Base-by-base conservation (phyloP, 2,888 invertebrate genomes). In the Diploptera punctata region DNA sequence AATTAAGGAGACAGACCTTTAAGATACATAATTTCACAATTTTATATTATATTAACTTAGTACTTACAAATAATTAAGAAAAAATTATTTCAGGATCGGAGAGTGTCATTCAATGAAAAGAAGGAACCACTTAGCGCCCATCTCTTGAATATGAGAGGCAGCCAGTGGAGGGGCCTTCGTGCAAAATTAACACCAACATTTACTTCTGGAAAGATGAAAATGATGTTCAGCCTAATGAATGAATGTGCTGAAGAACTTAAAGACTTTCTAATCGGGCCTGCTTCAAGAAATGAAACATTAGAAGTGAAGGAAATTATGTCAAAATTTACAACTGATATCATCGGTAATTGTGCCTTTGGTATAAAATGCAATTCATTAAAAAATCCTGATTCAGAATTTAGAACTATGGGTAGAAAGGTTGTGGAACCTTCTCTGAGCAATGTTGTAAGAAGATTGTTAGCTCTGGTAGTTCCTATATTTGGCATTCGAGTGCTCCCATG, bases 131-230 rank as follows among this genome's bases (percentile, higher is more conserved):
- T 65, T 13, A 26, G 47, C n/a, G 44, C 44, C 18, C 65, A 65
- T 9, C 44, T 65, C 24, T 44, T 65, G n/a, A 65, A 65, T 13
- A 16, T 65, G 44, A 29, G 26, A 29, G 65, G 65, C 24, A 47
- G n/a, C 44, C 44, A 78, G 47, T 83, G 83, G 83, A 80, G 78
- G 49, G 77, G 78, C 70, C 73, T 83, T n/a, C 78, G 83, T 2
- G 75, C 78, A 16, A 83, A 82, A 73, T 73, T 83, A n/a, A 80
- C 81, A 2, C 82, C 83, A n/a, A 81, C 82, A 3, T 83, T 83
- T 72, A 83, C 83, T 0, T 79, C 82, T 0, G 82, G 82, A 10
- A 83, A 82, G 73, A 78, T 83, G 76, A 83, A 82, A 71, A 77
- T 78, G 67, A 80, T 83, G 79, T 82, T 81, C 33, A 73, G 77